Evolutionary conservation across 2,113 vertebrate species (phyloP), one percentile per base, ranked within the genome.

Genomic region (Archilochus colubris): DNA sequence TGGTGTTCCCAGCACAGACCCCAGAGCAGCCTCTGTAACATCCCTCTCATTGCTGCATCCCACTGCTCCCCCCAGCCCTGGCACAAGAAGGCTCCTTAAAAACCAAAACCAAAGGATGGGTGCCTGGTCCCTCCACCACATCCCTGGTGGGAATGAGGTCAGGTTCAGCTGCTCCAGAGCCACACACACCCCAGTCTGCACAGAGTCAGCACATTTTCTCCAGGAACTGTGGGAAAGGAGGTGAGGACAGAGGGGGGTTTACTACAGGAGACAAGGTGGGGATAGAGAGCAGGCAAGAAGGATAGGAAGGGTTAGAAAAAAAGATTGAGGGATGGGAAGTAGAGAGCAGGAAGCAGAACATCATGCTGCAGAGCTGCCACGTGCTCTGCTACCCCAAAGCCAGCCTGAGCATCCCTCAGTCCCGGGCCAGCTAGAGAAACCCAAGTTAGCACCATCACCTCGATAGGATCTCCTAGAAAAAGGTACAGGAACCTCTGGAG

Each of bases 51-150:
- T 8, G 3, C 59, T 5, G 7, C 46, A 79, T 50, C 59, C 75
- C 0, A 0, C 40, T 50, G 44, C 44, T 61, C 64, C 24, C 51
- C 17, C 40, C 18, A 40, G 7, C 36, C 4, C 12, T 3, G 7
- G 23, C 51, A 63, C 18, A 53, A 63, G 16, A 51, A 57, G 21
- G 36, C 4, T 2, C 57, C 13, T 86, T 53, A 51, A 28, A 24
- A 84, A 55, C 30, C 44, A 77, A 69, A 87, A 48, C 3, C 28
- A 73, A 80, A 76, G 58, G 51, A 59, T 7, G 0, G 0, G 28
- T 0, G 59, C 54, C 64, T 2, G 0, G 59, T 0, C 64, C 73
- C 62, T 50, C 10, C 50, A n/a, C 2, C 0, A 1, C 3, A 16
- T 14, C 50, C 31, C 22, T 19, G 28, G 23, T 3, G 3, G 10